Evolutionary conservation across 2,113 vertebrate genomes (phyloP).

Genomic region (Scartelaos histophorus): DNA sequence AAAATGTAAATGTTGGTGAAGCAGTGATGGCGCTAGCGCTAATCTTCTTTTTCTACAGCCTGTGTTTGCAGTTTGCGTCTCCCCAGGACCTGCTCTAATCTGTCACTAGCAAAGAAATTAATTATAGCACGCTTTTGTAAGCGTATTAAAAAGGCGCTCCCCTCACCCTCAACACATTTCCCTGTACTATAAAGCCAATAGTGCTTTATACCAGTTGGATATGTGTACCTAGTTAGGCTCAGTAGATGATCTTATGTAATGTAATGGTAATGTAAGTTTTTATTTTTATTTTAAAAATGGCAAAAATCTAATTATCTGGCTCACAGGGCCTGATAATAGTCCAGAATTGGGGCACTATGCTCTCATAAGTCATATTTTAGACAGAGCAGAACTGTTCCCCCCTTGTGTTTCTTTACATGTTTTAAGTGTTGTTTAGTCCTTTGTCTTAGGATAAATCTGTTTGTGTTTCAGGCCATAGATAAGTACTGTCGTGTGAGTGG

Average conservation of each 20-base stretch:
- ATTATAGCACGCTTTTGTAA: slow-evolving; percentile 56
- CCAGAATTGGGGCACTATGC: no score
- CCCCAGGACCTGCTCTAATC: slow-evolving; percentile 57
- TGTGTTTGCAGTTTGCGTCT: slow-evolving; percentile 33
- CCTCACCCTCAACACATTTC: slow-evolving; percentile 12
- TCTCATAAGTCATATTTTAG: background rate
- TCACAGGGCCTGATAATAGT: background rate
- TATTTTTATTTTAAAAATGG: background rate
- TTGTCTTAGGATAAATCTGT: background rate
- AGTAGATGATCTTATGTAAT: background rate
- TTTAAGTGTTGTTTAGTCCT: background rate
- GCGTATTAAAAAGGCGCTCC: slow-evolving; percentile 48
- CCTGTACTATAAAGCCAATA: background rate
- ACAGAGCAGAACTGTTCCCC: background rate
- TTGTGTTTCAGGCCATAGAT: slow-evolving; percentile 87
- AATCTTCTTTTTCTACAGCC: slow-evolving; percentile 34
- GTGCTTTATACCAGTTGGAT: background rate
- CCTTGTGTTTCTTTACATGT: background rate
- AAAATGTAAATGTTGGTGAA: slow-evolving; percentile 24
- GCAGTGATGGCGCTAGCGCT: slow-evolving; percentile 14
- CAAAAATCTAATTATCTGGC: background rate
- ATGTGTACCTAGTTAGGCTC: background rate
- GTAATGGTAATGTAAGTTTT: background rate
- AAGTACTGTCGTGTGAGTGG: slow-evolving; percentile 94
- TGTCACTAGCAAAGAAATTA: slow-evolving; percentile 58